These are phyloP conservation scores for Dinomys branickii DNA, from an alignment of 2,113 vertebrate genomes.

Conservation along the genomic window DNA sequence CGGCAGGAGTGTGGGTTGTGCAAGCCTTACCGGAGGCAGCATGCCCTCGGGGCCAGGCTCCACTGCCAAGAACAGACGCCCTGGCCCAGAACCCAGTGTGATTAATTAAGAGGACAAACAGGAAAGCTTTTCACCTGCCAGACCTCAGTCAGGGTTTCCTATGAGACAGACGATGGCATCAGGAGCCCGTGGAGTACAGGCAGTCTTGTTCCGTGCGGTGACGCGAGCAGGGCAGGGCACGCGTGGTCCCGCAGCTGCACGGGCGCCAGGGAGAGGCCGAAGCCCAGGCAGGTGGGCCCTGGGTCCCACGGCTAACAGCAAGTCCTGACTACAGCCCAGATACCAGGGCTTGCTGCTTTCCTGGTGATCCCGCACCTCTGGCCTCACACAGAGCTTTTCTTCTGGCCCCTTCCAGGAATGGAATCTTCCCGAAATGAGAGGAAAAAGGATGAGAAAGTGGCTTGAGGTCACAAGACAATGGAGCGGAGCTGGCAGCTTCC, in stretches of 20 bases:
- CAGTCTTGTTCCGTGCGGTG: constrained; percentile 46
- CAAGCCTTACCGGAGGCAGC: neutral
- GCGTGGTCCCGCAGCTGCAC: neutral
- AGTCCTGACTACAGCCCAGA: neutral
- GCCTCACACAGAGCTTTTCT: neutral
- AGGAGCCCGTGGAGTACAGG: neutral
- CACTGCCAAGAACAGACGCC: neutral
- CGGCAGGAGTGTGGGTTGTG: neutral
- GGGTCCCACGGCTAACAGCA: neutral
- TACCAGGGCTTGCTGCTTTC: neutral
- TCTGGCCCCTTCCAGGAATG: neutral
- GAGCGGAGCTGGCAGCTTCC: neutral
- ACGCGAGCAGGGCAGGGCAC: neutral
- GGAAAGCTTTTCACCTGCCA: constrained; percentile 67
- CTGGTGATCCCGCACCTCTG: neutral
- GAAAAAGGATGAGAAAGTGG: neutral
- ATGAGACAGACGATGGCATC: neutral
- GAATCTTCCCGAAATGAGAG: neutral
- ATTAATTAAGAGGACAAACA: constrained; percentile 45
- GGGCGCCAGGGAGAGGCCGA: neutral
- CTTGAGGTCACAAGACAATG: neutral
- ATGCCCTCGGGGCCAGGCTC: neutral
- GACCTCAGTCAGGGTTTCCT: constrained; percentile 29
- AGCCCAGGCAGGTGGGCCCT: neutral
- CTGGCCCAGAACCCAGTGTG: neutral